These are phyloP conservation scores for Dysdera silvatica DNA, from an alignment of 1,140 invertebrate genomes.

Conservation along the genomic window DNA sequence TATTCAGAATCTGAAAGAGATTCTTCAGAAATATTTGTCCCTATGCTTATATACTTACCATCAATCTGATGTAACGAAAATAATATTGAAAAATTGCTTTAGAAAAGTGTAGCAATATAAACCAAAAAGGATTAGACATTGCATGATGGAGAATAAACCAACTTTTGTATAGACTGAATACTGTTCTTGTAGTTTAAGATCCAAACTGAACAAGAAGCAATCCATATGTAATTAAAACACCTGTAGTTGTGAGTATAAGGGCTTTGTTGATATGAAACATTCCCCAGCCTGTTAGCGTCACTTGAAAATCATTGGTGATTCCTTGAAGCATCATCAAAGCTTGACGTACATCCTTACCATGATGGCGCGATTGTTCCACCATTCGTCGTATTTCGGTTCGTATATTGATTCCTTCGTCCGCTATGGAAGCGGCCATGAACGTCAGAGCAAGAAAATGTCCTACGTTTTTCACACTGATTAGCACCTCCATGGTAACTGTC, in stretches of 20 bases:
- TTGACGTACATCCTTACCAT: background rate
- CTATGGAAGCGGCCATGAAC: background rate
- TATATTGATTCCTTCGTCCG: background rate
- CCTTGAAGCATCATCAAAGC: constrained; percentile 13
- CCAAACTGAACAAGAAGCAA: constrained; percentile 18
- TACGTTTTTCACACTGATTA: constrained; percentile 14
- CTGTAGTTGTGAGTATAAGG: constrained; percentile 8
- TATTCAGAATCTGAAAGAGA: no score
- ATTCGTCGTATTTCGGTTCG: background rate
- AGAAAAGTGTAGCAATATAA: no score
- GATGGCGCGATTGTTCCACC: background rate
- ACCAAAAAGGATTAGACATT: no score
- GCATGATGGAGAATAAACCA: no score
- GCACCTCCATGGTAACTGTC: constrained; percentile 2
- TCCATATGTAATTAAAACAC: constrained; percentile 18
- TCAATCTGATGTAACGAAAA: no score
- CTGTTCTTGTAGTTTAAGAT: no score
- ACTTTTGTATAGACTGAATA: no score
- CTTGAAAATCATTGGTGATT: background rate
- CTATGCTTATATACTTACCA: no score
- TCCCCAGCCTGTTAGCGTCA: constrained; percentile 12
- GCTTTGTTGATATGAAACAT: constrained; percentile 14
- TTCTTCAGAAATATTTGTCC: no score
- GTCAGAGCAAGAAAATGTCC: constrained; percentile 3
- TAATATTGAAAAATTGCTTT: no score